Base-by-base conservation (phyloP, 1,140 invertebrate genomes). In the Laodelphax striatellus region DNA sequence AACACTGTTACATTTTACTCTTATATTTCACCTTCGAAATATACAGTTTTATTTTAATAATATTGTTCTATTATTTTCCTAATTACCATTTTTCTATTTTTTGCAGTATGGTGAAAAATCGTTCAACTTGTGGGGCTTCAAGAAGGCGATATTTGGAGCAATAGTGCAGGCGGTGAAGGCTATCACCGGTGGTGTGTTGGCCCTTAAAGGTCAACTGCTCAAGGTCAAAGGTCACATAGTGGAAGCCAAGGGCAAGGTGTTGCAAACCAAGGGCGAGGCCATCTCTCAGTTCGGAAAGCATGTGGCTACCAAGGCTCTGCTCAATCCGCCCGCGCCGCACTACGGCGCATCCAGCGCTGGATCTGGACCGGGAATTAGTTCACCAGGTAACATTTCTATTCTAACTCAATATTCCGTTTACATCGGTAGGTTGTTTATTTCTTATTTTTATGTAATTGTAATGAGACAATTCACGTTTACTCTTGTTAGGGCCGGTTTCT, bases 111-210 rank as follows among this genome's bases (percentile, higher is more conserved):
- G 80, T 56, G 73, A 73, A 50, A 78, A 82, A 65, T 76, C 76
- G 5, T 85, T 87, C 64, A 82, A 86, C 70, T 78, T 84, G 41
- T 88, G 83, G 83, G 79, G 82, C 17, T 77, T 90, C 65, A 90
- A 90, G 71, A 88, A 87, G 70, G 86, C 86, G 0, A 85, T 91
- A 57, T 70, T 91, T 10, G 82, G 83, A 69, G 88, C 88, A 8
- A 73, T 92, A 5, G 77, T 90, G 65, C 86, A 90, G 79, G 87
- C 89, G 10, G 81, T 89, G 0, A 90, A 91, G 70, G 88, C 89
- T 0, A 87, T 92, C 52, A 86, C 87, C 46, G 89, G 89, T 16
- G 87, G 88, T 24, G 84, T 90, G 2, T 82, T 90, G 3, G 88
- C 89, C 6, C 75, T 91, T 17, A 90, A 89, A 68, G 89, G 89